Evolutionary conservation across 1,140 invertebrate genomes (phyloP).

Genomic region (Cephus cinctus): DNA sequence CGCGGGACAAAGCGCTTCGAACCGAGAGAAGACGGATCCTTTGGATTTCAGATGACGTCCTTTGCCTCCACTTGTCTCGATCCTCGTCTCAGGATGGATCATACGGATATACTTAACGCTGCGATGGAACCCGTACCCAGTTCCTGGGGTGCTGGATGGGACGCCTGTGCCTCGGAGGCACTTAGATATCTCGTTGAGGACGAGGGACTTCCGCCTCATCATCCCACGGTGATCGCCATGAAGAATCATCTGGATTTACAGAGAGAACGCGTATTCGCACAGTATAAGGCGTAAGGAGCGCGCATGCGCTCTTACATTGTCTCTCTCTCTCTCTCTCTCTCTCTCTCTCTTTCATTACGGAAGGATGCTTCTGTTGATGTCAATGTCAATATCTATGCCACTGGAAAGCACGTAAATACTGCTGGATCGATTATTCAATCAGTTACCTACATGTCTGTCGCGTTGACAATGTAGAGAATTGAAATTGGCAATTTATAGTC

Average conservation of each 20-base stretch:
- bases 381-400: too few species aligned
- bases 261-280: slow-evolving; percentile 32
- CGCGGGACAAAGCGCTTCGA: neutral
- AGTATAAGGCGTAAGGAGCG: slow-evolving; percentile 27
- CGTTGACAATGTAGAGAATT: too few species aligned
- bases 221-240: slow-evolving; percentile 48
- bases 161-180: slow-evolving; percentile 44
- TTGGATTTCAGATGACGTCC: neutral
- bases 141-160: slow-evolving; percentile 45
- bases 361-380: too few species aligned
- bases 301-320: too few species aligned
- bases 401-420: too few species aligned
- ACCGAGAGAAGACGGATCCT: neutral
- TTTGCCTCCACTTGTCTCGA: neutral
- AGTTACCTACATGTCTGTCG: too few species aligned
- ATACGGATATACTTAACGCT: neutral
- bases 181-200: slow-evolving; percentile 47
- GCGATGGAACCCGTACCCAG: neutral
- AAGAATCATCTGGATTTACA: slow-evolving; percentile 46
- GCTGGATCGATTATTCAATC: too few species aligned
- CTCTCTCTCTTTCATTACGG: too few species aligned
- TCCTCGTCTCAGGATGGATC: neutral
- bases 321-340: too few species aligned
- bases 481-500: too few species aligned
- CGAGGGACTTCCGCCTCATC: slow-evolving; percentile 43